Base-by-base conservation (phyloP, 2,888 invertebrate species). In the Eurois occulta region DNA sequence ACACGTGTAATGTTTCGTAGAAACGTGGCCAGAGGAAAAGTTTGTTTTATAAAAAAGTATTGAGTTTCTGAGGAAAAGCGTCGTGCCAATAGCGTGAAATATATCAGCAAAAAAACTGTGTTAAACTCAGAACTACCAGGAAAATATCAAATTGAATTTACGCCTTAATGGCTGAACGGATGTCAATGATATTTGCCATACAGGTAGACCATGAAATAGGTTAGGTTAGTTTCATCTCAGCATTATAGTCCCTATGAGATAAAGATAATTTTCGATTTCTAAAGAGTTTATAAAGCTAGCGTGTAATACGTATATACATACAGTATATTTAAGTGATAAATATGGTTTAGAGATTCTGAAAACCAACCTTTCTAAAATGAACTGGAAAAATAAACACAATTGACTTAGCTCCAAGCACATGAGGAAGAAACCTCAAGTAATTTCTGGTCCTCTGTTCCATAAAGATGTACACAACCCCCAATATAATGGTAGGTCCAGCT, bases 401-500 rank as follows among this genome's bases (percentile, higher is more conserved):
- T n/a, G 3, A 32, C 32, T 41, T n/a, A 52, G 8, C 4, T 67
- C 21, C 13, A 55, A 48, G 46, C 16, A 80, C 6, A 16, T 43
- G 7, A 43, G 41, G 5, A 58, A 70, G 18, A 38, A 28, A 46
- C 18, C 24, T 5, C 35, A 32, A 32, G 52, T n/a, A 24, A 28
- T 72, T 66, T 41, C 46, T 35, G 70, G 13, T 46, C 35, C 43
- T 73, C 73, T 8, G 16, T 38, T 48, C 48, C 35, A 28, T 41
- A 67, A 76, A 72, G 38, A 55, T 28, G 16, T 64, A 52, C 48
- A 43, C 2, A 58, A 41, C 18, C 55, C 24, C 6, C n/a, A 60
- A 65, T 66, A 71, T 41, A 13, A 38, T 58, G 16, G 58, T n/a
- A 13, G 32, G 77, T 43, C 32, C 65, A 67, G 67, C 72, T 78